Base-by-base conservation (phyloP, 64 coral and sea anemone species). In the Trachythela sp. region DNA sequence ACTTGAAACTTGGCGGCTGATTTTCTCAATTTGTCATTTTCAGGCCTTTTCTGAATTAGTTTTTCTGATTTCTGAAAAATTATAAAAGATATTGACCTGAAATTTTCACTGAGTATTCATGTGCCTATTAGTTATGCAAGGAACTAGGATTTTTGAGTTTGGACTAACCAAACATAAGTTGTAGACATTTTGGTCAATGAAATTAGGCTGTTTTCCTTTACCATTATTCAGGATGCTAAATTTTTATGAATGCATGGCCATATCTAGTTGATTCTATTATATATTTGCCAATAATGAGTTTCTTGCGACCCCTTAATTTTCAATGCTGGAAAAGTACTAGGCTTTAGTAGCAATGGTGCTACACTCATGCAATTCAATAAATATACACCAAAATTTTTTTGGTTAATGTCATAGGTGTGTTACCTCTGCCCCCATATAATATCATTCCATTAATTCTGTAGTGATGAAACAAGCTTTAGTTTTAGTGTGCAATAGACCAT, bases 1-100 rank as follows among this genome's bases (percentile, higher is more conserved):
- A n/a, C n/a, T n/a, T n/a, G n/a, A n/a, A 42, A n/a, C 59, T 54
- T 91, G 85, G 83, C 58, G 20, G 37, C 54, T 36, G 36, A 85
- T 67, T 91, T 91, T 91, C 89, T 86, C 48, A 85, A 59, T 85
- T 85, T 91, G 26, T 56, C 24, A 51, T 59, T 91, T 91, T 91
- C 24, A 70, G 83, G 39, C 34, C 30, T 85, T 42, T 60, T 86
- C 30, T 35, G 54, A 86, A 48, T 39, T 85, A 33, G 84, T 85
- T 45, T 52, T n/a, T n/a, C 14, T 31, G 39, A 91, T 85, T 76
- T 89, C 75, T 84, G 17, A 84, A 39, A 51, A 80, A 89, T n/a
- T 83, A 83, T 89, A 76, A 39, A 48, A 36, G 70, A 43, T 89
- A 89, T 49, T 77, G 41, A 29, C 48, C 40, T 80, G 70, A 89